phyloP scores from a whole-genome alignment of 53 echinoderm and acorn worm species.

The Patiria pectinifera region DNA sequence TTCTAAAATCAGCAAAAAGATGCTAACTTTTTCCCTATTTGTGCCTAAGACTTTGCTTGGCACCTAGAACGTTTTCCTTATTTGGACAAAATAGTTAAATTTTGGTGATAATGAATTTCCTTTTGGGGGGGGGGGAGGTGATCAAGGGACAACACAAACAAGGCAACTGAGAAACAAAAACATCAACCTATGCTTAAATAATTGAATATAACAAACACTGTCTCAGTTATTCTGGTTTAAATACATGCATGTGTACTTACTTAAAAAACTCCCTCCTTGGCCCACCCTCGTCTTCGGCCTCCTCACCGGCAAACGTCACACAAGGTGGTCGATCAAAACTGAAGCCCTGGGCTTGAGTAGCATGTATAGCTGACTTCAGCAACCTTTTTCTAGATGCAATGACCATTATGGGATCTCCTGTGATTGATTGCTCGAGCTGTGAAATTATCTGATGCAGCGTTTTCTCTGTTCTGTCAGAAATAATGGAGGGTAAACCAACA shows the following conservation, averaged over 20 bases:
- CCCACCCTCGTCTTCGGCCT: slow-evolving; percentile 33
- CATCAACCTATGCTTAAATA: neutral
- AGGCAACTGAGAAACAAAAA: neutral
- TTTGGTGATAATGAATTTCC: too few species aligned
- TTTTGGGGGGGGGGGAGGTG: too few species aligned
- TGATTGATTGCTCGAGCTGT: neutral
- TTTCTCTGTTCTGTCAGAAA: slow-evolving; percentile 25
- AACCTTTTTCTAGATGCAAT: slow-evolving; percentile 27
- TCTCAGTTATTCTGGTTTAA: neutral
- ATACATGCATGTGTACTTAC: neutral
- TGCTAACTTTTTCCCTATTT: too few species aligned
- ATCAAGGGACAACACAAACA: too few species aligned
- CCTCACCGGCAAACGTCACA: slow-evolving; percentile 31
- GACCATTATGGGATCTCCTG: slow-evolving; percentile 11
- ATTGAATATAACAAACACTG: neutral
- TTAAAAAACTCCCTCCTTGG: slow-evolving; percentile 43
- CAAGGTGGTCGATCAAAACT: slow-evolving; percentile 9
- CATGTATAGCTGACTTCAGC: slow-evolving; percentile 1
- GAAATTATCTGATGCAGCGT: slow-evolving; percentile 4
- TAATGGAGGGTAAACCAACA: neutral
- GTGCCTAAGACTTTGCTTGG: too few species aligned
- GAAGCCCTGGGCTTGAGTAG: neutral
- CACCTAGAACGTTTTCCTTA: too few species aligned
- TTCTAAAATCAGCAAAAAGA: too few species aligned
- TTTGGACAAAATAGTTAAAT: too few species aligned